Base-by-base conservation (phyloP, 2,113 vertebrate genomes). In the Paradisaea rubra region DNA sequence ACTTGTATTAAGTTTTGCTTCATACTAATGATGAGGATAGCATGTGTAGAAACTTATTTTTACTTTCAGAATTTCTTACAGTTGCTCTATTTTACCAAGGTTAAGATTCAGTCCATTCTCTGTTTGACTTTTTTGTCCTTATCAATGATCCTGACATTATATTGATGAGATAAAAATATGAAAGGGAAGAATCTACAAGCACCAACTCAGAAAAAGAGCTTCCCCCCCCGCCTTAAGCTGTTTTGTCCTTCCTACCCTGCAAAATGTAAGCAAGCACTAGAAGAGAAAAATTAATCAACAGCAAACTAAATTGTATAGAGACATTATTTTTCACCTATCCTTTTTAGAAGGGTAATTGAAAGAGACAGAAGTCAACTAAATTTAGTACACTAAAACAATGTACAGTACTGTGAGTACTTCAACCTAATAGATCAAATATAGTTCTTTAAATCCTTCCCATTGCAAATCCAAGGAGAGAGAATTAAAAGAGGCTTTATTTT, bases 321-420 rank as follows among this genome's bases (percentile, higher is more conserved):
- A 92, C 86, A 61, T 77, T 94, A 79, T 92, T 96, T 95, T 97
- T 92, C 71, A 89, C 85, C 74, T 66, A 63, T 89, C 71, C 42
- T 87, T 91, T 94, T 86, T 47, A 70, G 85, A 97, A 94, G 74
- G 89, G 81, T 97, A 97, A 96, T 96, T 86, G 89, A 95, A 97
- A 95, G 91, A 70, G 87, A 93, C 91, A 89, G 84, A 94, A 97
- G 93, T 95, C 96, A 95, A 95, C 91, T 96, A 96, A 89, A 95
- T 95, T 95, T 95, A 95, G 89, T 88, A 91, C 88, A 95, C 71
- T 94, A 88, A 89, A 94, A 82, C 79, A 96, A 89, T 80, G 85
- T 91, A 92, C 80, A 81, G 88, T 83, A 94, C 94, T 93, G 64
- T 44, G 80, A 93, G 88, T 96, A 92, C 76, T 61, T 81, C 56